These are phyloP conservation scores for Cepphus grylle DNA, from an alignment of 2,113 vertebrate genomes.

Conservation along the genomic window DNA sequence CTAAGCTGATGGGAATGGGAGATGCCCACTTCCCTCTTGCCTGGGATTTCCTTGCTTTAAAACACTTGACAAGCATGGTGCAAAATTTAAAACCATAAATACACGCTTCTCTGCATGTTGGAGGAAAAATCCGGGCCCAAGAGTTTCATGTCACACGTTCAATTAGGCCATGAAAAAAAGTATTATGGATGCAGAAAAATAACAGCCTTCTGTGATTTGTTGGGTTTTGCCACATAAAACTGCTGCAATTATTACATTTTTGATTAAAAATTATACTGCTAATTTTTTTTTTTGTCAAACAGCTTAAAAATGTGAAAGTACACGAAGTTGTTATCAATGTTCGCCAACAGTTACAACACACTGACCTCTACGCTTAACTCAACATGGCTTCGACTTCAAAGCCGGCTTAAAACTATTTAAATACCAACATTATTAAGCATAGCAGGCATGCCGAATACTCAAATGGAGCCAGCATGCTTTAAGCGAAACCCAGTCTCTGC, in stretches of 20 bases:
- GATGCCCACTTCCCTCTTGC: background rate
- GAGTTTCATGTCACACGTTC: background rate
- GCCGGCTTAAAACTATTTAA: slow-evolving; percentile 24
- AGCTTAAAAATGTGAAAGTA: background rate
- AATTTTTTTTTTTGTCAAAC: background rate
- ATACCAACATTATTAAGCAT: background rate
- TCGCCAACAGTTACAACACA: background rate
- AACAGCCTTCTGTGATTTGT: background rate
- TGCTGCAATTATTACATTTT: background rate
- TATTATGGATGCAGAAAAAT: background rate
- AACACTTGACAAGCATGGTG: background rate
- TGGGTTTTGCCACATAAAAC: background rate
- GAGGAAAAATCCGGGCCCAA: background rate
- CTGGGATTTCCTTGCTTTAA: background rate
- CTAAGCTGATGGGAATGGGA: fast-evolving
- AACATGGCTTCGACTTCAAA: slow-evolving; percentile 33
- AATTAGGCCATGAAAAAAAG: background rate
- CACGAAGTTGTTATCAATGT: background rate
- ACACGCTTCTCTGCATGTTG: fast-evolving
- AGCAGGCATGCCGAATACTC: background rate
- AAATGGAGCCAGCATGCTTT: background rate
- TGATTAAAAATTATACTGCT: background rate
- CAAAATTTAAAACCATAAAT: background rate
- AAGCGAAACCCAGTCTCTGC: background rate
- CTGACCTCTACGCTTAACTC: slow-evolving; percentile 34